phyloP scores from a whole-genome alignment of 2,888 invertebrate species.

The Ariolimax columbianus region DNA sequence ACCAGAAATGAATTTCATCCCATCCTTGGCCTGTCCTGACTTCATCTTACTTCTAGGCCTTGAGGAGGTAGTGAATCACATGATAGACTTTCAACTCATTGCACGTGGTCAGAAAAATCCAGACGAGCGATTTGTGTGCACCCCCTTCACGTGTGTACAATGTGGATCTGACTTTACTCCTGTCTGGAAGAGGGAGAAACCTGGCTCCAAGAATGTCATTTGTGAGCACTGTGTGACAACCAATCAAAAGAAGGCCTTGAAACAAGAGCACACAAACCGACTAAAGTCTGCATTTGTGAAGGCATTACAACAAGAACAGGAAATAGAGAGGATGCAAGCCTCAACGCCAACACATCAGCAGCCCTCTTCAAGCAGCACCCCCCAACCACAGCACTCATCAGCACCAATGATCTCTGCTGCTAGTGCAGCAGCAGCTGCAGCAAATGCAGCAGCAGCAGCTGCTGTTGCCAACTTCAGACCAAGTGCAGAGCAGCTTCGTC shows the following conservation, averaged over 20 bases:
- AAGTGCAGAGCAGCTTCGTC: slow-evolving; percentile 73
- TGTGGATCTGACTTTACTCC: slow-evolving; percentile 99
- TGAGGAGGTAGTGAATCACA: slow-evolving; percentile 85
- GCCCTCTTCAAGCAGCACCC: slow-evolving; percentile 43
- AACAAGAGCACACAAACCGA: slow-evolving; percentile 98
- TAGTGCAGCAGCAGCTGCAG: slow-evolving; percentile 69
- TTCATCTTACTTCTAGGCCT: slow-evolving; percentile 97
- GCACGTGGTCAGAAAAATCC: slow-evolving; percentile 72
- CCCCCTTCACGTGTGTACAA: slow-evolving; percentile 96
- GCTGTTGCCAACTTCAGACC: slow-evolving; percentile 68
- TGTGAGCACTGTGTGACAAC: slow-evolving; percentile 98
- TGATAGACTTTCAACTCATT: slow-evolving; percentile 84
- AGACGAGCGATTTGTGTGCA: slow-evolving; percentile 79
- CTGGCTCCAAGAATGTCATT: slow-evolving; percentile 86
- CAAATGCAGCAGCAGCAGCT: slow-evolving; percentile 59
- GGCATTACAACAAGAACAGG: slow-evolving; percentile 97
- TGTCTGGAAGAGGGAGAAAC: slow-evolving; percentile 98
- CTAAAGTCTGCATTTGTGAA: slow-evolving; percentile 99
- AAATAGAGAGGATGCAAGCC: slow-evolving; percentile 85
- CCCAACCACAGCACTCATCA: slow-evolving; percentile 28
- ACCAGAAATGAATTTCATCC: slow-evolving; percentile 99
- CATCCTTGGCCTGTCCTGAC: slow-evolving; percentile 97
- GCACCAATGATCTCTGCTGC: slow-evolving; percentile 58
- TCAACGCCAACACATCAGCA: slow-evolving; percentile 59
- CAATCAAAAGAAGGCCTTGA: slow-evolving; percentile 97